Base-by-base conservation (phyloP, 1,140 invertebrate species). In the Leptopilina clavipes region DNA sequence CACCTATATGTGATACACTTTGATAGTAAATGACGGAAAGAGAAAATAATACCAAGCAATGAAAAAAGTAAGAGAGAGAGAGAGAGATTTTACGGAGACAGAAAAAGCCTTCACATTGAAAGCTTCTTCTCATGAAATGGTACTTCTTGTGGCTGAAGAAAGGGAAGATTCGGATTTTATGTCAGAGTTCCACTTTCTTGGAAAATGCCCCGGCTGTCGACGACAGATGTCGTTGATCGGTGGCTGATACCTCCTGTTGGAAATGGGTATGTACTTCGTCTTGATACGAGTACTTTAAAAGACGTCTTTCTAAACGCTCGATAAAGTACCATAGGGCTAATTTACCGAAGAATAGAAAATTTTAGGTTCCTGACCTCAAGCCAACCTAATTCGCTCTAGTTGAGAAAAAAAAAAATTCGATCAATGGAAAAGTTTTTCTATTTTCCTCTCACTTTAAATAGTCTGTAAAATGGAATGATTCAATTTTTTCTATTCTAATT, bases 91-190 rank as follows among this genome's bases (percentile, higher is more conserved):
- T 22, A 37, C 12, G 14, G 14, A n/a, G 59, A 31, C n/a, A 31
- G 59, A 2, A n/a, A 31, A 25, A 65, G n/a, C 22, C 59, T n/a
- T 65, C 59, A 37, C 59, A 65, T 65, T 65, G 22, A 65, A 65
- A 65, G 22, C 59, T 31, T 65, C 25, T 65, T 65, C 37, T 40
- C 59, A 65, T 31, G 59, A 65, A 65, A 65, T 14, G 19, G 22
- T 65, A 31, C 59, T 65, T 65, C 59, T 65, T 65, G 59, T 25
- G 11, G 25, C 19, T 65, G 59, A 65, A 65, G 59, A 65, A 65
- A 65, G 59, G 25, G 59, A 65, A 65, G 59, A 65, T 65, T 65
- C 59, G 59, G 59, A 65, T 65, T 65, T 65, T 65, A 65, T 65
- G 59, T 37, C 59, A 65, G 22, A 65, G 22, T n/a, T n/a, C 59